Percentiles rank a stretch among this genome's conserved stretches.
phyloP scores from a whole-genome alignment of 2,797 vertebrate genomes.

The Rhinella marina region DNA sequence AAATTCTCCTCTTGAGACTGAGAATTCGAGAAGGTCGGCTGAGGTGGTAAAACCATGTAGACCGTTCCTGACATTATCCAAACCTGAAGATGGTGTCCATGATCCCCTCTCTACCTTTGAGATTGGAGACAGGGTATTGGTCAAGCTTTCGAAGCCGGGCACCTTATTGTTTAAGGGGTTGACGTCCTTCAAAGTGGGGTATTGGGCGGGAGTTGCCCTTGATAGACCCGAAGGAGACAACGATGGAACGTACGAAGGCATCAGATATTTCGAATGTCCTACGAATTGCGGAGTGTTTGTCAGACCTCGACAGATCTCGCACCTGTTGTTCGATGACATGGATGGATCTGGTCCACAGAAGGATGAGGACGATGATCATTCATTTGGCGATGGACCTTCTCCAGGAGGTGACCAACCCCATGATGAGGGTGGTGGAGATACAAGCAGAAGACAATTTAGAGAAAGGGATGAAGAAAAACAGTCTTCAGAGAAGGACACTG shows the following conservation, averaged over 20 bases:
- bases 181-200: constrained; percentile 66
- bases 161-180: constrained; percentile 71
- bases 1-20: neutral
- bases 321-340: constrained; percentile 42
- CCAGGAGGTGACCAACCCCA: constrained; percentile 6
- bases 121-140: constrained; percentile 70
- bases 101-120: constrained; percentile 67
- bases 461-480: neutral
- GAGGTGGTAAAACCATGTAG: constrained; percentile 29
- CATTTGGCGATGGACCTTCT: constrained; percentile 56
- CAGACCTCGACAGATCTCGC: constrained; percentile 69
- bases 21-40: neutral
- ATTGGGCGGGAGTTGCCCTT: constrained; percentile 72
- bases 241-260: constrained; percentile 68
- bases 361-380: constrained; percentile 66
- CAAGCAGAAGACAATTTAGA: constrained; percentile 31
- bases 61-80: constrained; percentile 12
- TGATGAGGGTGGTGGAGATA: constrained; percentile 2
- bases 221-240: constrained; percentile 70
- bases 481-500: constrained; percentile 48
- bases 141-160: constrained; percentile 68
- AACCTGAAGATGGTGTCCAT: constrained; percentile 46
- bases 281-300: constrained; percentile 70
- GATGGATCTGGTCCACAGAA: constrained; percentile 64
- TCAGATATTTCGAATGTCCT: constrained; percentile 71